Evolutionary conservation across 2,113 vertebrate species (phyloP), one percentile per base, ranked within the genome.

Genomic region (Oncorhynchus gorbuscha): DNA sequence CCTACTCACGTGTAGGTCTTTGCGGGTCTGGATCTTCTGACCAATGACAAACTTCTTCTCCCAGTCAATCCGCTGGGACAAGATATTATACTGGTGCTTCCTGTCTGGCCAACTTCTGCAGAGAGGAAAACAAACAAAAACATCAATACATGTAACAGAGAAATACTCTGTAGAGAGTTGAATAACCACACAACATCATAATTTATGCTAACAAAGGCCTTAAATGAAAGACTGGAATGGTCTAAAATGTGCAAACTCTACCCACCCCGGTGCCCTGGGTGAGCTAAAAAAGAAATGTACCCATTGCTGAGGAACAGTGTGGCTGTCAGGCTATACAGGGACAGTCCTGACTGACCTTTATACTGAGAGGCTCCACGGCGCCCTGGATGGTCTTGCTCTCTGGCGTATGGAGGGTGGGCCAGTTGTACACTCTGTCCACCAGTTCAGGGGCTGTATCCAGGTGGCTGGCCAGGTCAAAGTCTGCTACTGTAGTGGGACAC

Each of bases 21-120:
- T 97, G 30, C 95, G 93, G 3, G 95, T 95, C 89, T 99, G 97
- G 86, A 99, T 97, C 90, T 99, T 99, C 93, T 99, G 96, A 16
- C 92, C 88, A 75, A 98, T 89, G 61, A 98, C 88, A 77, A 97
- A 99, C 82, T 96, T 92, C 89, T 94, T 97, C 81, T 99, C 98
- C 20, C 97, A 87, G 69, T 97, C 94, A n/a, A 99, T 96, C 82
- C 97, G 93, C 83, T 98, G 96, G n/a, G 90, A 94, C 76, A 99
- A 92, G 72, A 96, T 80, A 49, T 79, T 86, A 30, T 99, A 99
- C 76, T 95, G 96, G 59, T 90, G 90, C 76, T 89, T 93, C 74
- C 96, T 96, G 90, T 75, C 78, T 93, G 74, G 93, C 92, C 73
- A 99, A 84, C 76, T 88, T 93, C 97, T 99, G 79, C 14, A 87